Evolutionary conservation across 2,888 invertebrate species (phyloP).

Genomic region (Lagria hirta): DNA sequence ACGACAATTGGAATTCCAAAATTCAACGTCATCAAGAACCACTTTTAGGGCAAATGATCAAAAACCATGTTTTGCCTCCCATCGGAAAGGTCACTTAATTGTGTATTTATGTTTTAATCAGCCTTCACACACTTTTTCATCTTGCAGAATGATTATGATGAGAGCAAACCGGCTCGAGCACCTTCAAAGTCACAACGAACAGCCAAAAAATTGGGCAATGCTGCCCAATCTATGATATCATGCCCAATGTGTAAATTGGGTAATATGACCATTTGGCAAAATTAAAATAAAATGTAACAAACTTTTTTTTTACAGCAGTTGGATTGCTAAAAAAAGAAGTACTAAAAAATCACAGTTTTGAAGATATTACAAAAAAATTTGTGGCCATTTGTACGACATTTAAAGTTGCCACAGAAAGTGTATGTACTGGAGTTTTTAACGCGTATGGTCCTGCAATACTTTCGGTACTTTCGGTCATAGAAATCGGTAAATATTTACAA

Average conservation of each 20-base stretch:
- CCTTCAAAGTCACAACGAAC: slow-evolving; percentile 16
- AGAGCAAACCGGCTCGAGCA: background rate
- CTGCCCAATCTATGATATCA: slow-evolving; percentile 37
- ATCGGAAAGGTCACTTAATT: slow-evolving; percentile 12
- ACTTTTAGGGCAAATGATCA: slow-evolving; percentile 30
- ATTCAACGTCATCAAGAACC: slow-evolving; percentile 35
- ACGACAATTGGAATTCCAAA: slow-evolving; percentile 41
- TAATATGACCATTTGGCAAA: too few relatives aligned
- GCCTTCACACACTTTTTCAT: slow-evolving; percentile 9
- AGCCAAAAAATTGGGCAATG: slow-evolving; percentile 38
- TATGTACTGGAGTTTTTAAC: slow-evolving; percentile 84
- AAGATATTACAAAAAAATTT: slow-evolving; percentile 78
- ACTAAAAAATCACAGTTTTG: slow-evolving; percentile 72
- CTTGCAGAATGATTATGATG: slow-evolving; percentile 3
- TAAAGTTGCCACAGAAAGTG: slow-evolving; percentile 79
- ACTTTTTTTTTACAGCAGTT: slow-evolving; percentile 61
- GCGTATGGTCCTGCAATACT: slow-evolving; percentile 70
- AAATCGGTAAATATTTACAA: slow-evolving; percentile 35
- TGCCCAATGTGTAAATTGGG: slow-evolving; percentile 40
- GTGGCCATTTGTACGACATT: slow-evolving; percentile 81
- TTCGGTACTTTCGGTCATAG: slow-evolving; percentile 42
- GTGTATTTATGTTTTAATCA: slow-evolving; percentile 2
- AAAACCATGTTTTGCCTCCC: slow-evolving; percentile 34
- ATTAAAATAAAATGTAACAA: too few relatives aligned
- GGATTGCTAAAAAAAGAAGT: slow-evolving; percentile 74